Evolutionary conservation across 2,113 vertebrate genomes (phyloP).

Genomic region (Porphyrio hochstetteri): DNA sequence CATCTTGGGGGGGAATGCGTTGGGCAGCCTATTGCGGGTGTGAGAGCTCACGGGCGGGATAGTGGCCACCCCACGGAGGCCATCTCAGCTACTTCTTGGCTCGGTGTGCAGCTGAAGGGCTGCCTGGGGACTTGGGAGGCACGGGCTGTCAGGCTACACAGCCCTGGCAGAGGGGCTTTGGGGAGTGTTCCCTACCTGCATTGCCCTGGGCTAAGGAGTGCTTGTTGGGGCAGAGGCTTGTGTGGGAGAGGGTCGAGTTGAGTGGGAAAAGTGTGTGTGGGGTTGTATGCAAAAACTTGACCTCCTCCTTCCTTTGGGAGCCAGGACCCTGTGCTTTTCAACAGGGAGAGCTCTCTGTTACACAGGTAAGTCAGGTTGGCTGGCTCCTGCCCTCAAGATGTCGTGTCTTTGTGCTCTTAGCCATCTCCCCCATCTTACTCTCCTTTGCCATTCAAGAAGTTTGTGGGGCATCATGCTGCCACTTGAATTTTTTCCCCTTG

Average conservation of each 20-base stretch:
- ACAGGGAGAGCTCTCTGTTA: neutral
- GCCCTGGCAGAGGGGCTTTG: neutral
- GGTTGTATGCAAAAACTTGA: neutral
- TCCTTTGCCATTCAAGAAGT: neutral
- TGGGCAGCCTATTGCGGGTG: rapidly evolving
- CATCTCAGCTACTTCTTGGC: neutral
- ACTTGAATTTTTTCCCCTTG: neutral
- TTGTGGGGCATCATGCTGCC: neutral
- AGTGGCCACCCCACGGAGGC: neutral
- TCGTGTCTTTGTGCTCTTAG: neutral
- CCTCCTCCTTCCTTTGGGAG: neutral
- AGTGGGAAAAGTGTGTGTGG: neutral
- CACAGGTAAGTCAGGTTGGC: neutral
- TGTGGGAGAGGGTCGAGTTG: neutral
- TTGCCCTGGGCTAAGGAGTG: neutral
- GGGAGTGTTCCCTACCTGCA: rapidly evolving
- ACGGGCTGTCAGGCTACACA: rapidly evolving
- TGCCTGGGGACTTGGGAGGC: neutral
- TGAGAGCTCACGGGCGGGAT: neutral
- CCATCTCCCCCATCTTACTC: rapidly evolving
- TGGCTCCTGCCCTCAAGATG: neutral
- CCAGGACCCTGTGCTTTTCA: neutral
- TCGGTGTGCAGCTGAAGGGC: rapidly evolving
- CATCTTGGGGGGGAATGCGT: rapidly evolving
- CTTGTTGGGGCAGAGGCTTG: neutral